Evolutionary conservation across 2,888 invertebrate genomes (phyloP).

Genomic region (Lepidochrysops patricia): DNA sequence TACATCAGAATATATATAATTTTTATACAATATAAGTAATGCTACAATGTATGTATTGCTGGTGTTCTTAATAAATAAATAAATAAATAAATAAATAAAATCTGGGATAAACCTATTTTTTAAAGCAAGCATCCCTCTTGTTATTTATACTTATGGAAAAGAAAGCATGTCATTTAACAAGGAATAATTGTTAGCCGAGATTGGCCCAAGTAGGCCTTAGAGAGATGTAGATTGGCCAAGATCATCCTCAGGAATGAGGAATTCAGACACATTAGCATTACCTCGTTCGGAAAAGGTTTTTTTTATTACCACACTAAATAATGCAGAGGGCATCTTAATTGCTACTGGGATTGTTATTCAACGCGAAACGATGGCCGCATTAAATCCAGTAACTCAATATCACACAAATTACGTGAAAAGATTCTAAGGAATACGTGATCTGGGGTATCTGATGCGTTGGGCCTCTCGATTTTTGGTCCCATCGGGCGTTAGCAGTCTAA

Average conservation of each 20-base stretch:
- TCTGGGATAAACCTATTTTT: no score
- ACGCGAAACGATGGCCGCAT: not conserved
- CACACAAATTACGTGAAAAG: constrained; percentile 29
- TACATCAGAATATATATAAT: no score
- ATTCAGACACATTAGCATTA: not conserved
- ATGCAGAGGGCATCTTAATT: not conserved
- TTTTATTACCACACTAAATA: not conserved
- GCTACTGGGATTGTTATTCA: constrained; percentile 8
- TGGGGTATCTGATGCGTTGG: constrained; percentile 34
- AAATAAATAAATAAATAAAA: no score
- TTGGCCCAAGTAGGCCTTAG: no score
- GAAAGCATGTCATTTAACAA: no score
- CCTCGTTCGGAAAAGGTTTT: not conserved
- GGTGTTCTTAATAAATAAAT: no score
- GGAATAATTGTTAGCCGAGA: no score
- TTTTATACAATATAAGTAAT: no score
- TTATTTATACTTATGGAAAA: no score
- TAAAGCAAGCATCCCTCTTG: no score
- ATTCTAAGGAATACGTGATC: constrained; percentile 35
- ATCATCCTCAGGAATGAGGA: not conserved
- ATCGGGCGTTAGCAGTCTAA: constrained; percentile 4
- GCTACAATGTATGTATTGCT: no score
- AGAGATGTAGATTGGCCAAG: not conserved
- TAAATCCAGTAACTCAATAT: constrained; percentile 24
- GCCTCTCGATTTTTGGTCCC: constrained; percentile 40